Evolutionary conservation across 2,888 invertebrate species (phyloP), one percentile per base, ranked within the genome.

Genomic region (Tetragonula carbonaria): DNA sequence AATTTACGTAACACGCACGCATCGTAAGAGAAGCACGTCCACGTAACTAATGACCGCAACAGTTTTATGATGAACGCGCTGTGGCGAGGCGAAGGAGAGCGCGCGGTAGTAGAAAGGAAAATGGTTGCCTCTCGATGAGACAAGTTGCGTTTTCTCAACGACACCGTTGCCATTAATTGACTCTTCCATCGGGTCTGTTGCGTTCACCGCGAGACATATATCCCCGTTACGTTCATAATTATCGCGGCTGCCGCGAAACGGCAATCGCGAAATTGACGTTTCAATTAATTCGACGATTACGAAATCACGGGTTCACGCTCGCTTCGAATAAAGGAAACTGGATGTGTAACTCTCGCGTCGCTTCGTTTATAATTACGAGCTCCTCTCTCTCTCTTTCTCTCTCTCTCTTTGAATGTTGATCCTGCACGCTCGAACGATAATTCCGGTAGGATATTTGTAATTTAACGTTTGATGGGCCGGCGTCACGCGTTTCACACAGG

Each of bases 231-330:
- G 71, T 38, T 45, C 67, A 28, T 68, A 79, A 79, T 68, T 79
- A 68, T 74, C 62, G 45, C 68, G 21, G 66, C 66, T 74, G 33
- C 53, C 55, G 55, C 28, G 45, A 8, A 45, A 28, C 59, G 16
- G 79, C 67, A 68, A 79, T 68, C 79, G 68, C 62, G 21, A 28
- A 74, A 79, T 53, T 68, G 79, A 79, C 79, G 74, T 74, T 79
- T 79, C 79, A 79, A 79, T 79, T 79, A 67, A 79, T 79, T 79
- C 67, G n/a, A 13, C 45, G 51, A 68, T 79, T 79, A 62, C 74
- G 68, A 74, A 79, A 77, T 28, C 51, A 38, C 6, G 70, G 23
- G n/a, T 38, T n/a, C 28, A 38, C 53, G 57, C n/a, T 50, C 59
- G 68, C 21, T 38, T n/a, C 14, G 45, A 45, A 45, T 45, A 45